Evolutionary conservation across 2,113 vertebrate genomes (phyloP).

Genomic region (Crypturellus undulatus): DNA sequence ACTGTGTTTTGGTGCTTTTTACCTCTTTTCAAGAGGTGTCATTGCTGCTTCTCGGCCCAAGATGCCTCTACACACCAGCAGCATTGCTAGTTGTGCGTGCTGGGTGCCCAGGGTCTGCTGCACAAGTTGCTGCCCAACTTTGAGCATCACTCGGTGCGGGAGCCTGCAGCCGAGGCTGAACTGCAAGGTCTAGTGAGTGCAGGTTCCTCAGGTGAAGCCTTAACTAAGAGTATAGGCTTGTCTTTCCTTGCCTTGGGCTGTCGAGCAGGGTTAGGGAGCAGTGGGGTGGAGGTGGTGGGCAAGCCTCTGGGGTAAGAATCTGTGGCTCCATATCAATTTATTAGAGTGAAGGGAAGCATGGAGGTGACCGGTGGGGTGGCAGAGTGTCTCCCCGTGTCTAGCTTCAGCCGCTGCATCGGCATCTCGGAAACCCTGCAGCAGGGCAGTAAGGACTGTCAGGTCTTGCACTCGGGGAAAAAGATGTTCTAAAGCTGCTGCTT

Average conservation of each 20-base stretch:
- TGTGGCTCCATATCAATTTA: background rate
- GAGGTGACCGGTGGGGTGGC: background rate
- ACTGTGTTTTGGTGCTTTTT: background rate
- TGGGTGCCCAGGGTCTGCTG: background rate
- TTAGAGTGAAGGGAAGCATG: background rate
- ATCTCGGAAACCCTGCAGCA: background rate
- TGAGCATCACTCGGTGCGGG: background rate
- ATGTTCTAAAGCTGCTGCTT: background rate
- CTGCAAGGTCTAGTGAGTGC: rapidly evolving
- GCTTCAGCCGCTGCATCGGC: background rate
- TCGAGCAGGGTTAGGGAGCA: background rate
- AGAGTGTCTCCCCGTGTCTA: background rate
- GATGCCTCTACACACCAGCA: background rate
- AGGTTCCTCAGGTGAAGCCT: background rate
- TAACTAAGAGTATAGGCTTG: background rate
- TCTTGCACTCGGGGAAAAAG: background rate
- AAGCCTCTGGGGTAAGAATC: background rate
- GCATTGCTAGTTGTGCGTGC: background rate
- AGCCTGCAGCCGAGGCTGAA: background rate
- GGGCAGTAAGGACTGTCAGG: background rate
- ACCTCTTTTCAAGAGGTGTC: background rate
- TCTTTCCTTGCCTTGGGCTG: background rate
- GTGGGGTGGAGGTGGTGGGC: background rate
- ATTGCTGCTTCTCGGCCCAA: background rate
- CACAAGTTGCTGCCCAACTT: background rate